Percentiles rank a stretch among this genome's conserved stretches.
Conservation (phyloP, 92 coral and sea anemone genomes). For the Isaurus tuberculatus region DNA sequence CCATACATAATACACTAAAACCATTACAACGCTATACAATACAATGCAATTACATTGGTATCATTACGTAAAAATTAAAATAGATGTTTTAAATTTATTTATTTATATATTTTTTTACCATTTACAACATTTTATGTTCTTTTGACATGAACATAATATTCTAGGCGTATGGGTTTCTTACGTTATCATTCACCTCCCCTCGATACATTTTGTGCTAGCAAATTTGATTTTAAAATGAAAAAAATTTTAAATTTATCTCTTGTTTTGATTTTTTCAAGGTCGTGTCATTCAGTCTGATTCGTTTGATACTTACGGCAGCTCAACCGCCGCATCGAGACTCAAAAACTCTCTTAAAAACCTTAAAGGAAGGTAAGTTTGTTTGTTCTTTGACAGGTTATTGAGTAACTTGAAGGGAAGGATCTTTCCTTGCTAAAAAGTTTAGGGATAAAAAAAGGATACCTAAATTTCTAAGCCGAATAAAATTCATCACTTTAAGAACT, state of each 20-base stretch:
- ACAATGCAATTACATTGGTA: too few species aligned
- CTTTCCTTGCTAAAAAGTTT: too few species aligned
- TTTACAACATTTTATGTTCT: too few species aligned
- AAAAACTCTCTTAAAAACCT: not conserved
- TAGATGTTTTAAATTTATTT: too few species aligned
- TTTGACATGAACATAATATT: too few species aligned
- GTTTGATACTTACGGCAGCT: constrained; percentile 16
- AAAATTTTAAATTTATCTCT: not conserved
- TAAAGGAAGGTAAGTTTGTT: not conserved
- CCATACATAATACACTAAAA: too few species aligned
- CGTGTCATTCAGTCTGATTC: constrained; percentile 17
- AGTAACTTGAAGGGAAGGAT: not conserved
- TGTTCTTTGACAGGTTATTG: not conserved
- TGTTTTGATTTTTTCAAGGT: not conserved
- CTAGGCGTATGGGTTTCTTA: too few species aligned
- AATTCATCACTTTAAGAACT: too few species aligned
- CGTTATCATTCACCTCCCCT: not conserved
- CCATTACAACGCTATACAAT: not conserved
- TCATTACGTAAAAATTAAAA: too few species aligned
- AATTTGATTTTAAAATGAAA: not conserved
- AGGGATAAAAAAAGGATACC: too few species aligned
- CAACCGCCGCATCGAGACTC: not conserved
- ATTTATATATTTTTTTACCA: too few species aligned
- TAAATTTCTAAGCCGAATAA: too few species aligned
- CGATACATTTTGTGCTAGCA: not conserved